These are phyloP conservation scores for Plagiodera versicolora DNA, from an alignment of 2,888 invertebrate species.

Conservation along the genomic window DNA sequence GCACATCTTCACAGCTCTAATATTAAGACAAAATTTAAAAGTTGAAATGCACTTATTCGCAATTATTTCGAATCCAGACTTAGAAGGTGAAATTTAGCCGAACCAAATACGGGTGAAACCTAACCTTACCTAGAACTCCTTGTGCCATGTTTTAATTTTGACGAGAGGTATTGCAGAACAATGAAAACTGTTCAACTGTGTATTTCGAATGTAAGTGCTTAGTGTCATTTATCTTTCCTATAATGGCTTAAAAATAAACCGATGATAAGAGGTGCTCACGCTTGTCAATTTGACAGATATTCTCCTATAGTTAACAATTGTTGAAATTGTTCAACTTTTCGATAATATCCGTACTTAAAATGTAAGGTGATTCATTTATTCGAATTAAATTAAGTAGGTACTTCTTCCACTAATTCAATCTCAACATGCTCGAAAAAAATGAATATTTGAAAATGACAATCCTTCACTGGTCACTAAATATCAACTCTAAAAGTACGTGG, in stretches of 20 bases:
- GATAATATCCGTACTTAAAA: conserved; percentile 42
- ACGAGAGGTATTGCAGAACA: conserved; percentile 14
- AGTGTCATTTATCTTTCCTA: conserved; percentile 54
- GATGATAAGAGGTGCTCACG: conserved; percentile 27
- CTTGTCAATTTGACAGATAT: conserved; percentile 28
- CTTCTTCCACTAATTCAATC: conserved; percentile 37
- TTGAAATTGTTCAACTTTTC: conserved; percentile 39
- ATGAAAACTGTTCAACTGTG: conserved; percentile 14
- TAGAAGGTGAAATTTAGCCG: conserved; percentile 22
- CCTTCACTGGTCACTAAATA: conserved; percentile 48
- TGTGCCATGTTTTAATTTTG: conserved; percentile 15
- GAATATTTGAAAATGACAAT: conserved; percentile 49
- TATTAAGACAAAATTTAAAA: conserved; percentile 24
- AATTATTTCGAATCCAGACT: conserved; percentile 27
- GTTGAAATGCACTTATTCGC: conserved; percentile 25
- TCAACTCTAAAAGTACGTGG: conserved; percentile 32
- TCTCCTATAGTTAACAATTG: conserved; percentile 38
- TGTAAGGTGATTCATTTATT: conserved; percentile 45
- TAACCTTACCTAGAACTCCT: conserved; percentile 10
- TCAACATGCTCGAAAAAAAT: conserved; percentile 37
- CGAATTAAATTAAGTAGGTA: conserved; percentile 43
- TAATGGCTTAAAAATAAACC: conserved; percentile 42
- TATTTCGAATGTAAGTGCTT: conserved; percentile 31
- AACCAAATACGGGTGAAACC: conserved; percentile 26
- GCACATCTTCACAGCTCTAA: conserved; percentile 18